Evolutionary conservation across 2,797 vertebrate genomes (phyloP).

Genomic region (Passerculus sandwichensis): DNA sequence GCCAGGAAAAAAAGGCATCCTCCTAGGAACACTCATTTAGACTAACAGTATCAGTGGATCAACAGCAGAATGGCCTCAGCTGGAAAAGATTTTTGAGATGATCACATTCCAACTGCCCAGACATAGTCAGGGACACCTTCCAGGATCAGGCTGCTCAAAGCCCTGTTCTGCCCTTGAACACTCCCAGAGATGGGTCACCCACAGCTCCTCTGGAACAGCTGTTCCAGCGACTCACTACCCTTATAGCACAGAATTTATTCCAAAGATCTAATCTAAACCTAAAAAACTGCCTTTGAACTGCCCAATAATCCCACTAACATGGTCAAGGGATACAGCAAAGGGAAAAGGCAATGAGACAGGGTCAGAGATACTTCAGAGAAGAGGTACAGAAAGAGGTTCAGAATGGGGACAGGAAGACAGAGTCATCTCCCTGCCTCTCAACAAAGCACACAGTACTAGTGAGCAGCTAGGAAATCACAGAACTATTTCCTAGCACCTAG

Average conservation of each 20-base stretch:
- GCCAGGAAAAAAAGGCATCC: background rate
- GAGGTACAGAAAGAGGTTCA: background rate
- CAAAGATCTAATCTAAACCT: background rate
- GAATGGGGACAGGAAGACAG: background rate
- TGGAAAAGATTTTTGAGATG: background rate
- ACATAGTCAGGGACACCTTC: background rate
- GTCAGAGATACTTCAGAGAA: background rate
- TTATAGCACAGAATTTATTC: background rate
- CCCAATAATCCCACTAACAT: background rate
- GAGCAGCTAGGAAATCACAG: background rate
- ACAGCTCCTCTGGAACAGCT: background rate
- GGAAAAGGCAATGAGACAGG: background rate
- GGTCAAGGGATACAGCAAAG: background rate
- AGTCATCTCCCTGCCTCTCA: background rate
- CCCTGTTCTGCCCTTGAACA: background rate
- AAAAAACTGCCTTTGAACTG: background rate
- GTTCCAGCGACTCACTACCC: background rate
- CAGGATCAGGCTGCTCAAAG: background rate
- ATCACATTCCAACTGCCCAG: background rate
- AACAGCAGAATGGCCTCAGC: background rate
- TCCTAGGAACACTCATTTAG: background rate
- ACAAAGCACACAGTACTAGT: background rate
- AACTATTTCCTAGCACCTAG: background rate
- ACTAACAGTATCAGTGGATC: background rate
- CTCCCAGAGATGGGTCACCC: background rate